Conservation (phyloP, 2,797 vertebrate species). For the Artibeus jamaicensis region DNA sequence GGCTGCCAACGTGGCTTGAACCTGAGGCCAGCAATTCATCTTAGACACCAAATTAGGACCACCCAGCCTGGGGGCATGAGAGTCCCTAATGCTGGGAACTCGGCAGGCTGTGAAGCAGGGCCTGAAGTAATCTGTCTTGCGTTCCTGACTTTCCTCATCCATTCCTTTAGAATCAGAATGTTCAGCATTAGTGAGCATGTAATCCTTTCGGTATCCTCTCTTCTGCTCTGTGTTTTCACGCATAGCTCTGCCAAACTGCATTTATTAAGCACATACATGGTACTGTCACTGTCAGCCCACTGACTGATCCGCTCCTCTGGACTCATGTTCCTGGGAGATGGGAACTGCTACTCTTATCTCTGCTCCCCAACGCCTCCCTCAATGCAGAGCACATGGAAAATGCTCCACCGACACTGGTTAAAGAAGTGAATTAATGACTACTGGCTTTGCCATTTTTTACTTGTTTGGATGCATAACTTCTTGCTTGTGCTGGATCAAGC, state of each 20-base stretch:
- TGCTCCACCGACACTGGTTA: neutral
- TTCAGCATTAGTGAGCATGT: neutral
- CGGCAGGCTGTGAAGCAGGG: neutral
- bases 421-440: neutral
- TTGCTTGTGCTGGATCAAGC: neutral
- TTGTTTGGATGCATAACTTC: neutral
- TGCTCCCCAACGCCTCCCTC: neutral
- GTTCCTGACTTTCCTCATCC: neutral
- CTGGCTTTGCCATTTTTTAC: neutral
- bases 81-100: neutral
- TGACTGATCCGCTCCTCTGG: neutral
- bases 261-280: neutral
- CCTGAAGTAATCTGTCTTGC: neutral
- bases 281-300: neutral
- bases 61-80: neutral
- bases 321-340: neutral
- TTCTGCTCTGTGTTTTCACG: neutral
- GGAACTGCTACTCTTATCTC: neutral
- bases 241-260: neutral
- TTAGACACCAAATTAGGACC: neutral
- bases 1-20: neutral
- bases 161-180: neutral
- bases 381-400: neutral
- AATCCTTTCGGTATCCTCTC: neutral
- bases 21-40: neutral